Evolutionary conservation across 2,113 vertebrate genomes (phyloP), one percentile per base, ranked within the genome.

Genomic region (Nothoprocta perdicaria): DNA sequence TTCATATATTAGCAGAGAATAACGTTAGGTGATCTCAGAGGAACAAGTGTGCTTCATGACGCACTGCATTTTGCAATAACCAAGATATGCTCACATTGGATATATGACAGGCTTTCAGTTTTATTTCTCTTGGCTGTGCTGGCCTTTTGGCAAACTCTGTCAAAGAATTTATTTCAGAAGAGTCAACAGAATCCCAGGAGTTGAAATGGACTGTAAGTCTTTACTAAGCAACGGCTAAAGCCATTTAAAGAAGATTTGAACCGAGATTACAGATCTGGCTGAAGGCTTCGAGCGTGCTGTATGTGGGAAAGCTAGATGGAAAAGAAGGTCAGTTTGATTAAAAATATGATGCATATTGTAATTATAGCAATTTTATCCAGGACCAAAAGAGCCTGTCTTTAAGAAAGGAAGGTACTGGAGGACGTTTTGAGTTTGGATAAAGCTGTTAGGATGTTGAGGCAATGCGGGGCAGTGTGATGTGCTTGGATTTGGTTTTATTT

Each of bases 101-200:
- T 72, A 16, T 77, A 65, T 75, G 62, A 48, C 41, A 83, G 46
- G 63, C 33, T 83, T 89, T 33, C 6, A 4, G 31, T 52, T 91
- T 88, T 94, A 68, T 80, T 95, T 94, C 72, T 88, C 69, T 81
- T 94, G 65, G 61, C 73, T 68, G 11, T 69, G 65, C 19, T 88
- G 38, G 57, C 79, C 9, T 38, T 83, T 82, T 89, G 76, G 82
- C 68, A 95, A 82, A 55, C 55, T 78, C 6, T 14, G 74, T 94
- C 60, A 88, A 89, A 91, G 27, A 67, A 67, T 86, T 82, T 83
- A 21, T 84, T 95, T 92, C 41, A 62, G 45, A 86, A 84, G 69
- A 88, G 41, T 79, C 68, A 84, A 41, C 45, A 61, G 84, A 93
- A 88, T 52, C 41, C 22, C 48, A 53, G 55, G 60, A 94, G 60